phyloP scores from a whole-genome alignment of 2,113 vertebrate species.

The Tricholaema leucomelas region DNA sequence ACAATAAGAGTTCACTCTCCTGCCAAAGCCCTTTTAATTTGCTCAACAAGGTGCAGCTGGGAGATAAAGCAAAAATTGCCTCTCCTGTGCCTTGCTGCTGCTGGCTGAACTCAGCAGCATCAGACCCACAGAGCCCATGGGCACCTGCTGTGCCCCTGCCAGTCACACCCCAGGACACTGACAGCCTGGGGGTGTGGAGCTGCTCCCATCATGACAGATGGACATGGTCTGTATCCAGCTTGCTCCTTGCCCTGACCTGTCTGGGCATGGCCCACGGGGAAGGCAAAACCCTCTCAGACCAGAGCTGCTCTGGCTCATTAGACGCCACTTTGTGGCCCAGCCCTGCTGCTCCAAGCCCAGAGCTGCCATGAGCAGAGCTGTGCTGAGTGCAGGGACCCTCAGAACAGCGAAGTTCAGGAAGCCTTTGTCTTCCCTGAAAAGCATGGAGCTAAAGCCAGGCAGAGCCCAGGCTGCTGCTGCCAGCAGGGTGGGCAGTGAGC shows the following conservation, averaged over 20 bases:
- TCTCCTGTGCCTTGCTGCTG: neutral
- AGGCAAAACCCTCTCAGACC: neutral
- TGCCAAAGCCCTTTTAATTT: slow-evolving; percentile 24
- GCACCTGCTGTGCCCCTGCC: rapidly evolving
- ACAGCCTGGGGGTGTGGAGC: neutral
- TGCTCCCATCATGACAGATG: neutral
- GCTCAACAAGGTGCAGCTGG: slow-evolving; percentile 11
- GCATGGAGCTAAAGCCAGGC: too few relatives aligned
- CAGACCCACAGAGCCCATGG: rapidly evolving
- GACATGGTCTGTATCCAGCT: neutral
- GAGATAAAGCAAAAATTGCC: slow-evolving; percentile 1
- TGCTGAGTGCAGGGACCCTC: too few relatives aligned
- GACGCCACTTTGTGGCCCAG: neutral
- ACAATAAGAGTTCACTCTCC: neutral
- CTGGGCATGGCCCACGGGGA: rapidly evolving
- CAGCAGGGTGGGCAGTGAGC: too few relatives aligned
- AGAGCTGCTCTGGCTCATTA: neutral
- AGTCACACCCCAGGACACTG: neutral
- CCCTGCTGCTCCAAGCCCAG: neutral
- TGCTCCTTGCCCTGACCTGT: too few relatives aligned
- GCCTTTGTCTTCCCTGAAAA: too few relatives aligned
- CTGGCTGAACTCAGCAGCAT: neutral
- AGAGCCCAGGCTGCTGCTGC: too few relatives aligned
- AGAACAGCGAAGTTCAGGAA: too few relatives aligned
- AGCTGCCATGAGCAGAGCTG: too few relatives aligned